Base-by-base conservation (phyloP, 2,888 invertebrate genomes). In the Phaedon cochleariae region DNA sequence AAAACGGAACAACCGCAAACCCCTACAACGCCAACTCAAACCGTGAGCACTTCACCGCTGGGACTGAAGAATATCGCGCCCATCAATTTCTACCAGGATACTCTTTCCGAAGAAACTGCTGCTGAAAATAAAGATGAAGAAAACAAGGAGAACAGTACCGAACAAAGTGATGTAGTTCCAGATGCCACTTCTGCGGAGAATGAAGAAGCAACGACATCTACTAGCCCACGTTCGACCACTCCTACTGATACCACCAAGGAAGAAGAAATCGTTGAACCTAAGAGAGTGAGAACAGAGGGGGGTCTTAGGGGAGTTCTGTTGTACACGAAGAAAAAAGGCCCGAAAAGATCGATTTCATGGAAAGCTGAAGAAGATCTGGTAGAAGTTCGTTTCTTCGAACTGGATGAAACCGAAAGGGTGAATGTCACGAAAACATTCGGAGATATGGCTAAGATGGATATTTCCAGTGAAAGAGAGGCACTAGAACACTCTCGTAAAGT, bases 391-490 rank as follows among this genome's bases (percentile, higher is more conserved):
- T 97, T 90, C 84, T 98, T 98, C 83, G 97, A 97, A 82, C 85
- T 97, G 73, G 97, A 98, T 83, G 97, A 97, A 84, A 96, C 93
- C 15, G 98, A 98, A 84, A 88, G 98, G 79, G 95, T 96, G 1
- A 98, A 98, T 84, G 97, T 98, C 0, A 96, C 92, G 2, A 95
- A 92, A 83, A 93, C 89, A 31, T 97, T 97, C 83, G 92, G 90
- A 34, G 96, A 96, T 77, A 92, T 96, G 92, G 95, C 95, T 80
- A 90, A 93, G 81, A 90, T 95, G 86, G 98, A 98, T 81, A 91
- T 93, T 77, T 88, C 89, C 66, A 87, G 92, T 75, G 98, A 98
- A 85, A 88, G 94, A 59, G 92, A 94, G 79, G 90, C 92, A n/a
- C 87, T 95, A 79, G 89, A 91, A 75, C 89, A 92, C 82, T 90